Conservation (phyloP, 2,888 invertebrate genomes). For the Portevinia maculata region DNA sequence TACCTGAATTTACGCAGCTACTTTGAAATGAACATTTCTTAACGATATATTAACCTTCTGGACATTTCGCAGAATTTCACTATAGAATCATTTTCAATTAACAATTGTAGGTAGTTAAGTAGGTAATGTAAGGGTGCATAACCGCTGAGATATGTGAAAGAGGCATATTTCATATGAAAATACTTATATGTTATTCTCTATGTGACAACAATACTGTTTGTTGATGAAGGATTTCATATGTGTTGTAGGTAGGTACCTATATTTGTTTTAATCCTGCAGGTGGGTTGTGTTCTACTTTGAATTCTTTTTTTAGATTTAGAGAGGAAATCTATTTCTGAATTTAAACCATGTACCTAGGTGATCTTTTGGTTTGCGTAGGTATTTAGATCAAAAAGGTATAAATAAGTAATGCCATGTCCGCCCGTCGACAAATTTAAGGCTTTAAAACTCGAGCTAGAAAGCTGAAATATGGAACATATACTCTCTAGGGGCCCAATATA, state of each 20-base stretch:
- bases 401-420: too few relatives aligned
- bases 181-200: conserved; percentile 43
- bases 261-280: conserved; percentile 63
- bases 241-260: conserved; percentile 18
- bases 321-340: conserved; percentile 34
- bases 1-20: conserved; percentile 29
- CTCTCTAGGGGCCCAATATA: too few relatives aligned
- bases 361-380: too few relatives aligned
- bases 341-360: too few relatives aligned
- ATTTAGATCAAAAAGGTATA: too few relatives aligned
- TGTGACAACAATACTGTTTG: conserved; percentile 56
- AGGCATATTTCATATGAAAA: conserved; percentile 46
- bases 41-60: conserved; percentile 61
- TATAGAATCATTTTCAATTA: conserved; percentile 15
- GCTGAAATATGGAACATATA: too few relatives aligned
- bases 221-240: conserved; percentile 47
- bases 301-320: conserved; percentile 32
- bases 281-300: conserved; percentile 41
- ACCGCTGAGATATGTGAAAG: conserved; percentile 6
- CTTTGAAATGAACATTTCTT: conserved; percentile 40
- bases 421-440: too few relatives aligned
- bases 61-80: conserved; percentile 45
- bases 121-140: not conserved
- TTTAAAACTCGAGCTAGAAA: too few relatives aligned
- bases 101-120: conserved; percentile 7